Evolutionary conservation across 2,797 vertebrate species (phyloP).

Genomic region (Pipistrellus nathusii): DNA sequence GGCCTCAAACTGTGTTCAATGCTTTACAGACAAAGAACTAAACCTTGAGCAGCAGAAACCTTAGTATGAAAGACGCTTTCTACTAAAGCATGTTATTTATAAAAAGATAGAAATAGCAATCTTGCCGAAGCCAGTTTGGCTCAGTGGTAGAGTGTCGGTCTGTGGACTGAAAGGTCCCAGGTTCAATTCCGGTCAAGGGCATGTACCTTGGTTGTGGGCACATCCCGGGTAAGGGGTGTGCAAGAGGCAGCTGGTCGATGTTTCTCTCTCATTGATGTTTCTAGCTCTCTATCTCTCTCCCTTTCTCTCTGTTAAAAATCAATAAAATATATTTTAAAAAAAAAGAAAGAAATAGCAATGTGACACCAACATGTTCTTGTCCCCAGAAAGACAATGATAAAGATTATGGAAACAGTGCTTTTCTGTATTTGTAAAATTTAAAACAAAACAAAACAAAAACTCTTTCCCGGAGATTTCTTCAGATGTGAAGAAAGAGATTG

Average conservation of each 20-base stretch:
- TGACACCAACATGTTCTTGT: constrained; percentile 2
- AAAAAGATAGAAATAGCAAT: constrained; percentile 19
- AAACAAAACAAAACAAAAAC: constrained; percentile 2
- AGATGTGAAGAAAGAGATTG: neutral
- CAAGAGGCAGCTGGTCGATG: too few species aligned
- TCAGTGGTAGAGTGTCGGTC: too few species aligned
- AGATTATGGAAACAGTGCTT: neutral
- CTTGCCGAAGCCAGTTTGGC: too few species aligned
- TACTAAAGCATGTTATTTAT: neutral
- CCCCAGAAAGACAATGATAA: neutral
- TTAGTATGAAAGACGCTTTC: neutral
- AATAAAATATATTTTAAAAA: too few species aligned
- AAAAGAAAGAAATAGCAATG: constrained; percentile 10
- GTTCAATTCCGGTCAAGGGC: too few species aligned
- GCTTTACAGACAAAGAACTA: neutral
- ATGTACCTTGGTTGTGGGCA: too few species aligned
- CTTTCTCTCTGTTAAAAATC: too few species aligned
- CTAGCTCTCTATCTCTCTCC: too few species aligned
- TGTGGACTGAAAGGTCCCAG: too few species aligned
- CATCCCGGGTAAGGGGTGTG: too few species aligned
- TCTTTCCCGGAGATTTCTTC: neutral
- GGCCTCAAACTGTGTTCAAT: neutral
- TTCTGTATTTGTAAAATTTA: constrained; percentile 15
- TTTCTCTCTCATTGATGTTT: too few species aligned
- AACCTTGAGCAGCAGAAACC: neutral